These are phyloP conservation scores for Lydus trimaculatus DNA, from an alignment of 2,888 invertebrate species.

Conservation along the genomic window DNA sequence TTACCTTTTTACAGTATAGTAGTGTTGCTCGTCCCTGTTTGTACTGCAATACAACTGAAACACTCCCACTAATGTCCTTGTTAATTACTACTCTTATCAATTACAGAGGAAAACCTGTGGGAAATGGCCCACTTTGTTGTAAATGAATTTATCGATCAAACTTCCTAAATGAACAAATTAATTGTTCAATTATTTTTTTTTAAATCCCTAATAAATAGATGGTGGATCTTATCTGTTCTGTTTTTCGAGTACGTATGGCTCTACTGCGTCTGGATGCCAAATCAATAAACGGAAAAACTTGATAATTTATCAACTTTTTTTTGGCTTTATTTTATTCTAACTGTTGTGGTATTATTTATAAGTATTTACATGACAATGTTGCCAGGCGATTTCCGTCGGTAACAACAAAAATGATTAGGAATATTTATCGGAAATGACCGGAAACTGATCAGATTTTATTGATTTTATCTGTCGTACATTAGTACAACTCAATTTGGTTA, in stretches of 20 bases:
- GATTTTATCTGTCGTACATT: neutral
- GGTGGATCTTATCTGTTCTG: neutral
- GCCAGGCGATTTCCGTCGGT: slow-evolving; percentile 36
- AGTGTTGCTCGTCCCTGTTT: neutral
- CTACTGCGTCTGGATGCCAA: neutral
- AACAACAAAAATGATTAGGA: slow-evolving; percentile 34
- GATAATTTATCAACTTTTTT: neutral
- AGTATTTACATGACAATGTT: slow-evolving; percentile 30
- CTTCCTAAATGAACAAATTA: slow-evolving; percentile 9
- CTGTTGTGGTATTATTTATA: slow-evolving; percentile 29
- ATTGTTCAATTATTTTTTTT: neutral
- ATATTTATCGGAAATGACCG: slow-evolving; percentile 24
- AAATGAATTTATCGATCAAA: slow-evolving; percentile 37
- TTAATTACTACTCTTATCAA: slow-evolving; percentile 14
- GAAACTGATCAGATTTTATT: slow-evolving; percentile 1
- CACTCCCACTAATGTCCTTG: neutral
- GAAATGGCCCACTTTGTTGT: slow-evolving; percentile 32
- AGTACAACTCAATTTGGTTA: neutral
- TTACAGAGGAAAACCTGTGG: slow-evolving; percentile 18
- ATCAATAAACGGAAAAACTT: neutral
- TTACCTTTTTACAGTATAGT: too few relatives aligned
- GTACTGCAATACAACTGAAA: slow-evolving; percentile 8
- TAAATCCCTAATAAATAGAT: neutral
- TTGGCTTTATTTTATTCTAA: slow-evolving; percentile 9
- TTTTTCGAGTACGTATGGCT: neutral